Evolutionary conservation across 2,113 vertebrate genomes (phyloP), one percentile per base, ranked within the genome.

Genomic region (Phrynosoma platyrhinos): DNA sequence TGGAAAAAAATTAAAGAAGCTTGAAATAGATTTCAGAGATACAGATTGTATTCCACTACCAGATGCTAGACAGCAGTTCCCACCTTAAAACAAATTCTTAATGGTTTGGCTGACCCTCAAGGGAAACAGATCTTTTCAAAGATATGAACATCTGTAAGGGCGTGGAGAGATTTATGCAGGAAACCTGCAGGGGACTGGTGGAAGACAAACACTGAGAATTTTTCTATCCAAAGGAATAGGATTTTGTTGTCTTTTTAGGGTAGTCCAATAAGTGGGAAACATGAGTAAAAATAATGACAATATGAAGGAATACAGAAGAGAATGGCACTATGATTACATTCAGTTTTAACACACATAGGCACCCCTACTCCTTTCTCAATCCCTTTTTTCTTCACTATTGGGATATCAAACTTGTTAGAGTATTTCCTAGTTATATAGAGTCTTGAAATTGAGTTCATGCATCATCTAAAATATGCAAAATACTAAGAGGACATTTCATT

Each of bases 101-200:
- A 32, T 84, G 52, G 0, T 13, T 8, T 85, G 75, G 30, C 62
- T 66, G 82, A 85, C 30, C 78, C 87, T 89, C 16, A 53, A 82
- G 88, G 85, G 86, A 84, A 81, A 84, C 20, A 1, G 55, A 2
- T 55, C 14, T 88, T 18, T 91, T 83, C 72, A 79, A 75, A 84
- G 0, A 82, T 79, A 75, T 0, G 66, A 86, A 64, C 66, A 83
- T 90, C 85, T 86, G 36, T 64, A 84, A 83, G 68, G 78, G 14
- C 4, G 20, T 74, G n/a, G 66, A 36, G 32, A 87, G 83, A 82
- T 82, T 72, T 87, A 25, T 78, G 68, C 75, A 90, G 91, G 79
- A 93, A 94, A 85, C 64, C 80, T n/a, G 85, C 32, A 89, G 71
- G 18, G 68, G 10, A 32, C 68, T 91, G 30, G 55, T 91, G 79